These are phyloP conservation scores for Eremophila alpestris DNA, from an alignment of 2,797 vertebrate genomes.

Conservation along the genomic window DNA sequence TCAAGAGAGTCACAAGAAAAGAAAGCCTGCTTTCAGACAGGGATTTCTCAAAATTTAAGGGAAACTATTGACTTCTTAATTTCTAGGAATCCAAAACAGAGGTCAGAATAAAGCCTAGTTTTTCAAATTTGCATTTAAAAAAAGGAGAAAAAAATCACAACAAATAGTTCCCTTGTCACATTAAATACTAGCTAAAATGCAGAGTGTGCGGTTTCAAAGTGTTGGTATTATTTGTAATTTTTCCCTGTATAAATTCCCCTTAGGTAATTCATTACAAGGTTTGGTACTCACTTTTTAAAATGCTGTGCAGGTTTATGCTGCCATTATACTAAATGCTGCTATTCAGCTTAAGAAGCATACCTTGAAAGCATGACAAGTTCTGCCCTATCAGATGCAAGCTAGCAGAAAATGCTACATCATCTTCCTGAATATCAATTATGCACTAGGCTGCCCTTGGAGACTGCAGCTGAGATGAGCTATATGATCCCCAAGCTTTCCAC, in stretches of 20 bases:
- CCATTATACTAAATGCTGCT: background rate
- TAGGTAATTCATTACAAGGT: background rate
- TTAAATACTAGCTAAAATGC: background rate
- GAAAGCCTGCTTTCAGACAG: background rate
- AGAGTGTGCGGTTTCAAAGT: background rate
- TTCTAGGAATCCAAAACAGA: background rate
- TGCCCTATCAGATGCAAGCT: background rate
- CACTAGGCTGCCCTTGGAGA: background rate
- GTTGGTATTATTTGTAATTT: background rate
- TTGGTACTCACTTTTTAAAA: background rate
- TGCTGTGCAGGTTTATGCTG: background rate
- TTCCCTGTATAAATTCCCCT: background rate
- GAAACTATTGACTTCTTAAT: background rate
- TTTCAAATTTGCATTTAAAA: background rate
- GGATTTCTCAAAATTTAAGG: background rate
- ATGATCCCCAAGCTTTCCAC: background rate
- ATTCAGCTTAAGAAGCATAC: background rate
- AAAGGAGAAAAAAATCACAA: background rate
- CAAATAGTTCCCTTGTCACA: background rate
- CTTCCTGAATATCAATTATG: background rate
- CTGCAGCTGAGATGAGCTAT: background rate
- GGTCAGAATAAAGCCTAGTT: background rate
- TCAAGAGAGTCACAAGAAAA: background rate
- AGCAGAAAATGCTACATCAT: background rate
- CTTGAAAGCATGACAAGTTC: background rate